Evolutionary conservation across 1,140 invertebrate genomes (phyloP).

Genomic region (Mercenaria mercenaria): DNA sequence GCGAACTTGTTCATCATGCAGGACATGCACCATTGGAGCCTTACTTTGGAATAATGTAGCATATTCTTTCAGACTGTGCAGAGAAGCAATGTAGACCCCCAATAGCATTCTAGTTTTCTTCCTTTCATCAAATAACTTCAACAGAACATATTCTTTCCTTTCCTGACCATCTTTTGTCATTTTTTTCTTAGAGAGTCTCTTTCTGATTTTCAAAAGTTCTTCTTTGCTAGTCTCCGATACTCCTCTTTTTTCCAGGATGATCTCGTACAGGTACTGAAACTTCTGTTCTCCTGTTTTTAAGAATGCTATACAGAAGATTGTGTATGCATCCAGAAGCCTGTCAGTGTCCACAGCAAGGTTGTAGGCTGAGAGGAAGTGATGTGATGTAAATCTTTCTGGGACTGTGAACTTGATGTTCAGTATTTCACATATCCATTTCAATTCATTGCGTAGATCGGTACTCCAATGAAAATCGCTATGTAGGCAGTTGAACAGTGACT

Average conservation of each 20-base stretch:
- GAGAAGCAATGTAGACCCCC: background rate
- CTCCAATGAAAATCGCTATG: slow-evolving; percentile 78
- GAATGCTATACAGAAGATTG: slow-evolving; percentile 53
- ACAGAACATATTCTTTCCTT: slow-evolving; percentile 37
- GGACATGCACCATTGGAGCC: slow-evolving; percentile 37
- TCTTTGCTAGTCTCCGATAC: background rate
- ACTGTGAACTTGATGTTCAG: slow-evolving; percentile 60
- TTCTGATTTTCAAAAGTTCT: background rate
- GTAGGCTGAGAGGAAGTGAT: slow-evolving; percentile 71
- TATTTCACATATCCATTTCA: slow-evolving; percentile 72
- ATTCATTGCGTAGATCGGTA: slow-evolving; percentile 61
- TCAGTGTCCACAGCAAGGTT: slow-evolving; percentile 57
- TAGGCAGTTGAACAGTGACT: slow-evolving; percentile 70
- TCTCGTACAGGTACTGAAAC: background rate
- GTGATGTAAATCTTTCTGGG: slow-evolving; percentile 62
- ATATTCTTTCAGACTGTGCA: slow-evolving; percentile 34
- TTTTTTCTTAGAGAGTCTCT: slow-evolving; percentile 1
- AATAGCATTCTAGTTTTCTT: background rate
- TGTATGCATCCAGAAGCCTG: background rate
- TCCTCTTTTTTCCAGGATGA: background rate
- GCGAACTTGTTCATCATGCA: slow-evolving; percentile 53
- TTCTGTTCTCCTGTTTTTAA: background rate
- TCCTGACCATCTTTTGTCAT: slow-evolving; percentile 51
- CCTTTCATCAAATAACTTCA: background rate
- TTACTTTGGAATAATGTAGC: slow-evolving; percentile 38